phyloP scores from a whole-genome alignment of 2,888 invertebrate genomes.

The Rhingia campestris region DNA sequence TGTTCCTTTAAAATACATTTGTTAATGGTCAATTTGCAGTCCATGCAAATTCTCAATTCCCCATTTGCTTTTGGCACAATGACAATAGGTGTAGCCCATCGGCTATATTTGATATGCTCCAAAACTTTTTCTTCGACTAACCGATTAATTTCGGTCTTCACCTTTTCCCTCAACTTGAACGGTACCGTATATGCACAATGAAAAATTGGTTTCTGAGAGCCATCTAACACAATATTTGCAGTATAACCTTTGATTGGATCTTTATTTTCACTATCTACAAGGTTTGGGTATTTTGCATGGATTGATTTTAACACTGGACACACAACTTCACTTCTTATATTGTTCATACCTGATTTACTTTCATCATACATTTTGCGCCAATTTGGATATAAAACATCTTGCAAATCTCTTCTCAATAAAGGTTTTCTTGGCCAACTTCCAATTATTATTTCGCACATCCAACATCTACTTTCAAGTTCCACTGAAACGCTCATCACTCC shows the following conservation, averaged over 20 bases:
- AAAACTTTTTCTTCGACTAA: constrained; percentile 26
- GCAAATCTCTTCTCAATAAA: constrained; percentile 29
- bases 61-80: constrained; percentile 17
- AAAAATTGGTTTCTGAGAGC: constrained; percentile 37
- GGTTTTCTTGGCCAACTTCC: constrained; percentile 20
- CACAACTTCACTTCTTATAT: constrained; percentile 11
- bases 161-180: constrained; percentile 29
- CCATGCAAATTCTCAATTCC: constrained; percentile 22
- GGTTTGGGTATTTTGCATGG: neutral
- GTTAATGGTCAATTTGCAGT: constrained; percentile 33
- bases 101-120: too few relatives aligned
- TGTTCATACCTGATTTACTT: constrained; percentile 7
- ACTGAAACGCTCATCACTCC: neutral
- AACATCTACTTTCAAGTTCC: constrained; percentile 5
- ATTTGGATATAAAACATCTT: constrained; percentile 22
- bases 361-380: constrained; percentile 16
- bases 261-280: neutral
- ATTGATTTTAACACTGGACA: constrained; percentile 16
- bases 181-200: constrained; percentile 56
- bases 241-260: constrained; percentile 26
- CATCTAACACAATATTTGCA: constrained; percentile 33
- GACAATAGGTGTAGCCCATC: constrained; percentile 6
- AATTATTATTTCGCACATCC: constrained; percentile 7
- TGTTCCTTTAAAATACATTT: constrained; percentile 11
- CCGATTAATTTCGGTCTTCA: constrained; percentile 63